Evolutionary conservation across 2,888 invertebrate genomes (phyloP).

Genomic region (Agapostemon virescens): DNA sequence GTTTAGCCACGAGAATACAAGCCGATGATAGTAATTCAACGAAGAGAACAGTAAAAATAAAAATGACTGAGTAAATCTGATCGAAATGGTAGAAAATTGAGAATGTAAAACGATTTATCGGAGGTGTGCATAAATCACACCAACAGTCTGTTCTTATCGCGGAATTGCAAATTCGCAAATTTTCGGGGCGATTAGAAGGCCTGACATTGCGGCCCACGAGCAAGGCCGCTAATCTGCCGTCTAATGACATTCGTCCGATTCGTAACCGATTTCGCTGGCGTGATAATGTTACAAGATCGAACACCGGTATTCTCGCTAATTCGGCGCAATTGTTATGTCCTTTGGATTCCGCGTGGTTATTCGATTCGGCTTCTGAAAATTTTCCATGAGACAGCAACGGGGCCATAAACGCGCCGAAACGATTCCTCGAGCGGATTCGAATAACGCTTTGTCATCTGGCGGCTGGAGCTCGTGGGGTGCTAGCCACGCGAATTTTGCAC

Average conservation of each 20-base stretch:
- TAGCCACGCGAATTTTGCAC: not conserved
- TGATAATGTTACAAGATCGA: not conserved
- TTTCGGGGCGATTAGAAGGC: not conserved
- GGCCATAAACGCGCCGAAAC: slow-evolving; percentile 4
- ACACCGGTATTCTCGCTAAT: not conserved
- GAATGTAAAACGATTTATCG: too few species aligned
- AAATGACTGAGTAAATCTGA: not conserved
- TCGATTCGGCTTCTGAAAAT: not conserved
- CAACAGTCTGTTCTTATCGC: not conserved
- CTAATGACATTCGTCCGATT: not conserved
- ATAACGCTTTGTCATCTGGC: slow-evolving; percentile 4
- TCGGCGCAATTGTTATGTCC: not conserved
- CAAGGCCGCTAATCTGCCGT: not conserved
- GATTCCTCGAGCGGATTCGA: not conserved
- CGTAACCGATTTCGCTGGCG: slow-evolving; percentile 2
- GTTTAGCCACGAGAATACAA: too few species aligned
- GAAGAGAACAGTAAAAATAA: not conserved
- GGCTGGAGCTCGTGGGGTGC: not conserved
- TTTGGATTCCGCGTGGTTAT: not conserved
- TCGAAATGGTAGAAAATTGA: not conserved
- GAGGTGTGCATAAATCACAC: not conserved
- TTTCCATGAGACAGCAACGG: not conserved
- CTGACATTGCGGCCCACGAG: not conserved
- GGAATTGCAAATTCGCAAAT: not conserved
- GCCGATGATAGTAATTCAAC: not conserved